A percentile compares a stretch with the other conserved stretches of the same genome.
phyloP scores from a whole-genome alignment of 2,797 vertebrate species.

The Premnoplex brunnescens region DNA sequence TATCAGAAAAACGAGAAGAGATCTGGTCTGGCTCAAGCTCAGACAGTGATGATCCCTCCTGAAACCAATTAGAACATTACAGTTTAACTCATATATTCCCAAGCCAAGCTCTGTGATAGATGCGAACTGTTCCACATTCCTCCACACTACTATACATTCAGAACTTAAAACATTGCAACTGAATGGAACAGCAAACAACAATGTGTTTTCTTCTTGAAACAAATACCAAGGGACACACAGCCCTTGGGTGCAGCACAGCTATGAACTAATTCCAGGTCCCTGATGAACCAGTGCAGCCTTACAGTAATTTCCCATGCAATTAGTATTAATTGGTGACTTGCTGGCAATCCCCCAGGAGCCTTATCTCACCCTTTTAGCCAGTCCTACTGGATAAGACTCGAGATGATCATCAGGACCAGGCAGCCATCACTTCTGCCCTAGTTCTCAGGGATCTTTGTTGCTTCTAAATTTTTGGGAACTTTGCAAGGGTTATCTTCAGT shows the following conservation, averaged over 20 bases:
- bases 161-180: background rate
- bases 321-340: constrained; percentile 47
- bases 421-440: background rate
- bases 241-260: background rate
- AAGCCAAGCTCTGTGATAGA: background rate
- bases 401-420: background rate
- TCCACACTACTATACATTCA: background rate
- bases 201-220: background rate
- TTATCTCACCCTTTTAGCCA: background rate
- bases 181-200: background rate
- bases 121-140: background rate
- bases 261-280: background rate
- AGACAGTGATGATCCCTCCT: background rate
- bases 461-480: background rate
- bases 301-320: constrained; percentile 36
- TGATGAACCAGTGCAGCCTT: background rate
- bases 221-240: background rate
- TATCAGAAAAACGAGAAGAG: background rate
- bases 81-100: background rate
- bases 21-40: background rate
- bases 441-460: background rate
- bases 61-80: background rate
- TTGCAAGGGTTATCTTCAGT: background rate
- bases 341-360: background rate
- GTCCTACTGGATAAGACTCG: background rate